A percentile compares a stretch with the other conserved stretches of the same genome.
phyloP scores from a whole-genome alignment of 2,888 invertebrate genomes.

The Willowsia nigromaculata region DNA sequence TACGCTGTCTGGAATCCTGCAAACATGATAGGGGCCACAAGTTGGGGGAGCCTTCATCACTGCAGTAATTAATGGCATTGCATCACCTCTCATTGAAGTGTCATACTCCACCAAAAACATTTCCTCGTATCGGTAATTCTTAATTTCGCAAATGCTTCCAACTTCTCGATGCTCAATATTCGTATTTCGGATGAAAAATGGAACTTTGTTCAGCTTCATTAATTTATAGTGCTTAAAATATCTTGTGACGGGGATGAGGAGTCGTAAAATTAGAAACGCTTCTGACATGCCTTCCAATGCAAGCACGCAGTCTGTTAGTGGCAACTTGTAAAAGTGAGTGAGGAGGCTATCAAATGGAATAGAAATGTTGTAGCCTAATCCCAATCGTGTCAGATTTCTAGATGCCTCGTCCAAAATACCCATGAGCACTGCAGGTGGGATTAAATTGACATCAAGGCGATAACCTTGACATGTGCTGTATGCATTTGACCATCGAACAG shows the following conservation, averaged over 20 bases:
- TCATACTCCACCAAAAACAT: slow-evolving; percentile 44
- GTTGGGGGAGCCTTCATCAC: slow-evolving; percentile 42
- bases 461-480: slow-evolving; percentile 22
- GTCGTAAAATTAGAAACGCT: slow-evolving; percentile 6
- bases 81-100: background rate
- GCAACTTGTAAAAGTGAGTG: slow-evolving; percentile 52
- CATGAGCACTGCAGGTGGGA: background rate
- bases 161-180: background rate
- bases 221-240: slow-evolving; percentile 32
- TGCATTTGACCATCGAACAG: slow-evolving; percentile 22
- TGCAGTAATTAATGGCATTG: background rate
- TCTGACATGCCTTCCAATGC: slow-evolving; percentile 2
- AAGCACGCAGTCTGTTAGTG: slow-evolving; percentile 46
- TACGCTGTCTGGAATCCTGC: slow-evolving; percentile 10
- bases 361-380: slow-evolving; percentile 43
- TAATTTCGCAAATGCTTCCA: slow-evolving; percentile 51
- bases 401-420: background rate
- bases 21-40: slow-evolving; percentile 50
- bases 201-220: slow-evolving; percentile 47
- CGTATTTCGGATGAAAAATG: slow-evolving; percentile 41
- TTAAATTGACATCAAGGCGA: slow-evolving; percentile 28
- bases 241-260: slow-evolving; percentile 32
- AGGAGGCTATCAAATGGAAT: slow-evolving; percentile 39
- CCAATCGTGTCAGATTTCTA: background rate
- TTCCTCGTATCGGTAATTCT: slow-evolving; percentile 46